Evolutionary conservation across 2,797 vertebrate species (phyloP).

Genomic region (Steatocranus sp.): DNA sequence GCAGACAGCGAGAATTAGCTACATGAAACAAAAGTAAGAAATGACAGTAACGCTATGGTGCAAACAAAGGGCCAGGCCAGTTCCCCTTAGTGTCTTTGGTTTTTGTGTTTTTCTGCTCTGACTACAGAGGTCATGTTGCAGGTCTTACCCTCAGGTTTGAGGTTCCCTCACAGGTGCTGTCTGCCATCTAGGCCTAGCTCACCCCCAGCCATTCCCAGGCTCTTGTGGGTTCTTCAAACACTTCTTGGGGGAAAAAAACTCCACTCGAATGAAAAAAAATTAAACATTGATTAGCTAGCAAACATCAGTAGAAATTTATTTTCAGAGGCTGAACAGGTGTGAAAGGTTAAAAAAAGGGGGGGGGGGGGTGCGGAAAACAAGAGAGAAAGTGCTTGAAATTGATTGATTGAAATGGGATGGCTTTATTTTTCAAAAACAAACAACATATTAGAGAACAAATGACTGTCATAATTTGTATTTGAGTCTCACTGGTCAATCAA

Average conservation of each 20-base stretch:
- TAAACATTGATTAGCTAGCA: slow-evolving; percentile 58
- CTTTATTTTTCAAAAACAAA: neutral
- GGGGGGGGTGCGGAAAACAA: neutral
- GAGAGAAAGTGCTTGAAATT: neutral
- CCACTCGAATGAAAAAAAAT: slow-evolving; percentile 23
- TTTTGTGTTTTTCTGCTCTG: slow-evolving; percentile 29
- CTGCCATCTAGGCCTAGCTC: slow-evolving; percentile 13
- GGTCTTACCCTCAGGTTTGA: slow-evolving; percentile 49
- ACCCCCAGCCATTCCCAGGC: slow-evolving; percentile 51
- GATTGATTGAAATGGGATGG: neutral
- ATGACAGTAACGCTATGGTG: neutral
- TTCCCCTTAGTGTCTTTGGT: neutral
- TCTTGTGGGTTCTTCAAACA: slow-evolving; percentile 61
- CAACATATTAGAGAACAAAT: neutral
- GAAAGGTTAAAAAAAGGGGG: neutral
- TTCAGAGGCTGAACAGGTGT: slow-evolving; percentile 14
- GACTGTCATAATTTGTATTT: neutral
- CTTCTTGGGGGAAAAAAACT: neutral
- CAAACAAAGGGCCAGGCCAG: neutral
- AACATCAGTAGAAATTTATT: slow-evolving; percentile 23
- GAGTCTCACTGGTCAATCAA: neutral
- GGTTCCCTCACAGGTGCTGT: slow-evolving; percentile 44
- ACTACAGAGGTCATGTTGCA: slow-evolving; percentile 48
- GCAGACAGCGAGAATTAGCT: slow-evolving; percentile 3
- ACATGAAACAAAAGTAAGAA: neutral